A percentile compares a stretch with the other conserved stretches of the same genome.
These are phyloP conservation scores for Goniozus legneri DNA, from an alignment of 1,140 invertebrate genomes.

Conservation along the genomic window DNA sequence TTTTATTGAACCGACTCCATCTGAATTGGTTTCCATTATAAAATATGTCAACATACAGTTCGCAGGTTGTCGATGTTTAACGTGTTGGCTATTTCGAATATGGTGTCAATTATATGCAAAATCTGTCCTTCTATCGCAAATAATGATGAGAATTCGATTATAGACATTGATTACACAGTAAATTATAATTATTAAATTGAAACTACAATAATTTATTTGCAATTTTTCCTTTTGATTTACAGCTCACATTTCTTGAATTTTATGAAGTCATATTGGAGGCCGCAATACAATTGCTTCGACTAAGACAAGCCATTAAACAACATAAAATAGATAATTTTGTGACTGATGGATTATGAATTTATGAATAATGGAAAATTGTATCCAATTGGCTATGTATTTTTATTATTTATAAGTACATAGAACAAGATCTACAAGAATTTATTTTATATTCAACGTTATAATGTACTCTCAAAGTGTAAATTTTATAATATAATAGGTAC, in stretches of 20 bases:
- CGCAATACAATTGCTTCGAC: conserved; percentile 11
- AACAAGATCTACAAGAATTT: neutral
- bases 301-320: conserved; percentile 1
- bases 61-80: conserved; percentile 13
- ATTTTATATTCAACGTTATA: neutral
- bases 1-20: too few species aligned
- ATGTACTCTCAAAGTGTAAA: neutral
- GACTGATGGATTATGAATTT: neutral
- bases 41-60: too few species aligned
- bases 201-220: neutral
- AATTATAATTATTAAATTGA: neutral
- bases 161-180: conserved; percentile 46
- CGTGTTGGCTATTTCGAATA: conserved; percentile 21
- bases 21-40: too few species aligned
- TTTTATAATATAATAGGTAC: neutral
- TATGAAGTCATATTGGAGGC: conserved; percentile 49
- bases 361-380: neutral
- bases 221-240: conserved; percentile 5
- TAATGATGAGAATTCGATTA: conserved; percentile 30
- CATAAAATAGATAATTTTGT: neutral
- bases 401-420: neutral
- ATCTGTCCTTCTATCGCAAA: conserved; percentile 36
- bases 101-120: conserved; percentile 30
- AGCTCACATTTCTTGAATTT: conserved; percentile 59
- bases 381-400: neutral